phyloP scores from a whole-genome alignment of 2,113 vertebrate species.

The Callipepla squamata region DNA sequence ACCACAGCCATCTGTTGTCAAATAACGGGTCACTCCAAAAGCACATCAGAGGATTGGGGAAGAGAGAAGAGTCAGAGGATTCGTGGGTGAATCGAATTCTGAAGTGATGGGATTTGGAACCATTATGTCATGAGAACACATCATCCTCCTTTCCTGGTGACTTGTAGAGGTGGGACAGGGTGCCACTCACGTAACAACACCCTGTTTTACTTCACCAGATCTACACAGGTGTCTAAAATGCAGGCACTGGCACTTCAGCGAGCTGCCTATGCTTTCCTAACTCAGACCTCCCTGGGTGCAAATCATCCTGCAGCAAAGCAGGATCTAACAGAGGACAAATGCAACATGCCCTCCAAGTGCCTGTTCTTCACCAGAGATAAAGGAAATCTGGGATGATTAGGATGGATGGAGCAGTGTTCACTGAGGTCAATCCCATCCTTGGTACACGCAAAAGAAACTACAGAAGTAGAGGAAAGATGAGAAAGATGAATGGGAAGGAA shows the following conservation, averaged over 20 bases:
- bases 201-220: not conserved
- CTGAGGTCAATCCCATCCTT: rapidly evolving
- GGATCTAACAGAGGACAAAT: not conserved
- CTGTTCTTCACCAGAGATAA: not conserved
- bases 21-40: not conserved
- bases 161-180: not conserved
- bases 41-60: not conserved
- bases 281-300: not conserved
- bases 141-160: not conserved
- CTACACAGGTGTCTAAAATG: not conserved
- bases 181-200: not conserved
- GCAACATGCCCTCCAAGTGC: not conserved
- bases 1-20: not conserved
- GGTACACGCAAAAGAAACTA: not conserved
- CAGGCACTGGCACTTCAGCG: not conserved
- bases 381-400: not conserved
- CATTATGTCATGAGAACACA: too few relatives aligned
- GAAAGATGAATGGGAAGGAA: not conserved
- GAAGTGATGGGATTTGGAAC: not conserved
- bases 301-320: not conserved
- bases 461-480: not conserved
- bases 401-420: not conserved
- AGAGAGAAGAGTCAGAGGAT: not conserved
- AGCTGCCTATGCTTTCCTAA: not conserved
- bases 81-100: not conserved